phyloP scores from a whole-genome alignment of 2,113 vertebrate genomes.

The Tetraodon nigroviridis region DNA sequence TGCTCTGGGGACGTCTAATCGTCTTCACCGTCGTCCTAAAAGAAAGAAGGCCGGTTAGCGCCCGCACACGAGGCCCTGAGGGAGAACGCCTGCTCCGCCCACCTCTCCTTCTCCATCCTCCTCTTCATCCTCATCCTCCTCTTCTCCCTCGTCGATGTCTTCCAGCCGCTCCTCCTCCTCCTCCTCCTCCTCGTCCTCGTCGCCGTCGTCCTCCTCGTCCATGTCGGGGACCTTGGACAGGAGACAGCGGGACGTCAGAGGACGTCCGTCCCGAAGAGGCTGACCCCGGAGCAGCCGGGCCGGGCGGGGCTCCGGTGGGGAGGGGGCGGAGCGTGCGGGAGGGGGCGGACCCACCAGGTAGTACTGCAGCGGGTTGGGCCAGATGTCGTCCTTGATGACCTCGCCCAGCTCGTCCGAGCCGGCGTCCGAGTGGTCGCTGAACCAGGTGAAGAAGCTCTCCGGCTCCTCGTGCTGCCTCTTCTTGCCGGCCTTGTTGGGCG shows the following conservation, averaged over 20 bases:
- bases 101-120: constrained; percentile 89
- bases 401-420: constrained; percentile 94
- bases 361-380: constrained; percentile 97
- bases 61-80: no score
- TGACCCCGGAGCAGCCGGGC: no score
- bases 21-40: constrained; percentile 92
- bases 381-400: constrained; percentile 97
- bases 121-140: constrained; percentile 90
- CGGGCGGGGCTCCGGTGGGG: no score
- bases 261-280: no score
- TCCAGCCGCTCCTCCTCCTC: constrained; percentile 96
- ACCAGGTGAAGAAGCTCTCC: constrained; percentile 98
- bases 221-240: constrained; percentile 89
- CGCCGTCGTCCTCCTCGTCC: constrained; percentile 76
- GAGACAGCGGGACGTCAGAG: no score
- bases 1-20: constrained; percentile 82
- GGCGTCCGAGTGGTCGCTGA: constrained; percentile 93
- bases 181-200: constrained; percentile 76
- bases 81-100: constrained; percentile 21
- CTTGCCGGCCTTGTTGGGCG: constrained; percentile 92
- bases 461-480: constrained; percentile 97
- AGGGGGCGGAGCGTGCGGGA: no score
- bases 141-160: constrained; percentile 96
- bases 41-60: neutral
- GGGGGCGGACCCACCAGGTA: constrained; percentile 79